Conservation (phyloP, 2,113 vertebrate genomes). For the Spheniscus mendiculus region DNA sequence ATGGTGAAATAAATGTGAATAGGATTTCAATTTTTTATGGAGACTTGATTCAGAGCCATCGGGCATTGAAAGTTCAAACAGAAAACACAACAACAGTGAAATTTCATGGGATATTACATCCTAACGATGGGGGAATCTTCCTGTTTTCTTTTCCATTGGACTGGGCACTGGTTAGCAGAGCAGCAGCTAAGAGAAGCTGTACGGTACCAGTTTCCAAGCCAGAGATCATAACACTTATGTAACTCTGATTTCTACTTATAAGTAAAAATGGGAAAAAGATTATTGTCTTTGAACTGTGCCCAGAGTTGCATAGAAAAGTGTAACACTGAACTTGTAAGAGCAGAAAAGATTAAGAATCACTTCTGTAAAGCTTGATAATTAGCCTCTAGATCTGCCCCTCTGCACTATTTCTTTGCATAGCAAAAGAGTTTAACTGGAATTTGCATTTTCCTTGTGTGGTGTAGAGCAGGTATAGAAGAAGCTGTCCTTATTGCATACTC, state of each 20-base stretch:
- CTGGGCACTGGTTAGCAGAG: not conserved
- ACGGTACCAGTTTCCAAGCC: not conserved
- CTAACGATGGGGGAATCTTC: not conserved
- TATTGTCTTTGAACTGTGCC: not conserved
- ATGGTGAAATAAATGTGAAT: not conserved
- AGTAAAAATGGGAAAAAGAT: not conserved
- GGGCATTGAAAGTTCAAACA: not conserved
- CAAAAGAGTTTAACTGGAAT: not conserved
- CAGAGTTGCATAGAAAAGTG: not conserved
- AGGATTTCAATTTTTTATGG: not conserved
- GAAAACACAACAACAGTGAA: not conserved
- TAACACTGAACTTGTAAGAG: not conserved
- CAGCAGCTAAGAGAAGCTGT: not conserved
- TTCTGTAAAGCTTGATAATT: not conserved
- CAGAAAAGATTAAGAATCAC: not conserved
- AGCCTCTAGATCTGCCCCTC: not conserved
- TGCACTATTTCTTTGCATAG: not conserved
- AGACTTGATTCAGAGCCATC: not conserved
- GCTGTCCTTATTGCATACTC: not conserved
- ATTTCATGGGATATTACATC: not conserved
- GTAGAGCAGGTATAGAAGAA: not conserved
- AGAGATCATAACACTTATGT: not conserved
- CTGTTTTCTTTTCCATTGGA: not conserved
- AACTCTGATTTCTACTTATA: not conserved
- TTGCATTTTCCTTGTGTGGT: not conserved